Percentiles rank a stretch among this genome's conserved stretches.
Conservation (phyloP, 2,888 invertebrate genomes). For the Tetragnatha montana region DNA sequence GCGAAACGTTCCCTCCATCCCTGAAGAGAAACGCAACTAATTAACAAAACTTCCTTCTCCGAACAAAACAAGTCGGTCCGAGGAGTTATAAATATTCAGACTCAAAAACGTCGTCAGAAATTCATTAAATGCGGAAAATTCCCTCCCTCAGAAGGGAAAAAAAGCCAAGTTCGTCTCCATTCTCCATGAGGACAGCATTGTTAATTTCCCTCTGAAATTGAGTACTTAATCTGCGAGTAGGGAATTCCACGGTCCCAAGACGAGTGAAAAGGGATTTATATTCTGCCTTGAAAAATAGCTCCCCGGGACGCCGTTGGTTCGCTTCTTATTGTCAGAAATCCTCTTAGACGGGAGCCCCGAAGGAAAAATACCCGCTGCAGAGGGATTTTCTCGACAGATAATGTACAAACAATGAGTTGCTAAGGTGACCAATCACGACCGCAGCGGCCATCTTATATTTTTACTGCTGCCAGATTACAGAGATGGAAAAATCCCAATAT, state of each 20-base stretch:
- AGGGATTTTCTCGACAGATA: slow-evolving; percentile 32
- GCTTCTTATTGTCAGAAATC: slow-evolving; percentile 33
- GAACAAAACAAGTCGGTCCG: not conserved
- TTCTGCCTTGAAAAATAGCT: not conserved
- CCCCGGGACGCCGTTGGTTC: not conserved
- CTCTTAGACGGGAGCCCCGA: not conserved
- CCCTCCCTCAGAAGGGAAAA: not conserved
- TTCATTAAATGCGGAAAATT: not conserved
- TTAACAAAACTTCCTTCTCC: not conserved
- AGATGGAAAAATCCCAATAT: not conserved
- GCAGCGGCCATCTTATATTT: not conserved
- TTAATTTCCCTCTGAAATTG: not conserved
- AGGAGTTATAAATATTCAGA: not conserved
- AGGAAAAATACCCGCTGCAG: not conserved
- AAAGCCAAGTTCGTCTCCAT: not conserved
- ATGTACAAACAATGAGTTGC: slow-evolving; percentile 33
- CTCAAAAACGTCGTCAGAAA: not conserved
- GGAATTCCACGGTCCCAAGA: not conserved
- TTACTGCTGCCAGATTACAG: not conserved
- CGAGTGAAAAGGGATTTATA: not conserved
- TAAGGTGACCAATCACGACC: slow-evolving; percentile 31
- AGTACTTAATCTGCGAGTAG: not conserved
- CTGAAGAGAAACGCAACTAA: not conserved
- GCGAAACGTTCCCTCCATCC: not conserved
- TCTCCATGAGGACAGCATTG: not conserved